Evolutionary conservation across 2,888 invertebrate genomes (phyloP), one percentile per base, ranked within the genome.

Genomic region (Eupithecia tripunctaria): DNA sequence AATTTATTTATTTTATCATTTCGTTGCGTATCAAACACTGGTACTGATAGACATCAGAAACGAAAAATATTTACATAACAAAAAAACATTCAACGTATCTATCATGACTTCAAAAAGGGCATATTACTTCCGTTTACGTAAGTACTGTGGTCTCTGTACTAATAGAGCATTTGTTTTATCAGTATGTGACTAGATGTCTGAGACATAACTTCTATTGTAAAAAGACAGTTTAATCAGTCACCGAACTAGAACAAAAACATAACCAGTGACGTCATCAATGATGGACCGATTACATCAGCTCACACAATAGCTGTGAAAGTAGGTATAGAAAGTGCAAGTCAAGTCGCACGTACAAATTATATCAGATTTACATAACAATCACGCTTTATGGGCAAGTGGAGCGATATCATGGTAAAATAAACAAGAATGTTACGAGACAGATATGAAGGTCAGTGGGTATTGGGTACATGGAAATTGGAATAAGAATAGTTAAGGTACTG

Each of bases 281-380:
- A 79, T 78, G 76, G 79, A 87, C 86, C 81, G 79, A 81, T 92
- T 92, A 87, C 93, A 89, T 91, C 90, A 92, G 82, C 70, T 71
- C 56, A 73, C 84, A 92, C 93, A 92, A 93, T 91, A 86, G 88
- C 90, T 89, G 94, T 91, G 94, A 94, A 94, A 94, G 94, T 51
- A 51, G 56, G 56, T 92, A 88, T 93, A 94, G 94, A 94, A 94
- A 94, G 94, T 89, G 90, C 86, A 89, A 91, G 90, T 91, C 85
- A 89, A 89, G 88, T 82, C 91, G 88, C 91, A 92, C 93, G 93
- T 91, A 89, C 88, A 85, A 80, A 90, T 93, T 94, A 93, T 93
- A 92, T 94, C 94, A 94, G 89, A 89, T 91, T 93, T 93, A 93
- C 89, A 92, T 93, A 94, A 94, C 89, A 86, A 88, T 86, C 85